Evolutionary conservation across 2,888 invertebrate genomes (phyloP), one percentile per base, ranked within the genome.

Genomic region (Sesamia inferens): DNA sequence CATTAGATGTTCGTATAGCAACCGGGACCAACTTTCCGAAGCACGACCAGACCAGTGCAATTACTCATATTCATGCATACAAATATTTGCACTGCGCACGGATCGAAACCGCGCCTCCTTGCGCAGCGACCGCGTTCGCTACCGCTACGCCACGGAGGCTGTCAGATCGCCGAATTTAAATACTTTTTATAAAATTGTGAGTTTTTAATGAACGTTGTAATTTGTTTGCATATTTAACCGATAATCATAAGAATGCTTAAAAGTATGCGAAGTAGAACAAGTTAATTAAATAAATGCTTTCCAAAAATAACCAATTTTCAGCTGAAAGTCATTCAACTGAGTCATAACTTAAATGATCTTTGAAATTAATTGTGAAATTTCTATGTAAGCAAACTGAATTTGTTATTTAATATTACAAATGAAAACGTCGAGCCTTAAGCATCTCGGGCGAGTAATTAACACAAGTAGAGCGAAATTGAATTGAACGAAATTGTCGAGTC

Each of bases 381-480:
- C 39, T 47, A 79, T 22, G 19, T 44, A 57, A 44, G 19, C n/a
- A 59, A 74, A 69, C 22, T 48, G 24, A 74, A 48, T 61, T 66
- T 69, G 22, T 68, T 82, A 69, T 58, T 70, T 62, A 77, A 71
- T 71, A 63, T 63, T 54, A 57, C 47, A 69, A 67, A 62, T 63
- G 58, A 47, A 78, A 68, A 78, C 19, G 48, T 62, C 64, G 71
- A 71, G 64, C 78, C 72, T 75, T 79, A 83, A 81, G 68, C 65
- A 68, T 69, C 80, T 77, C 74, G 63, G 65, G 19, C 67, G 72
- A 81, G 76, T 85, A 87, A 87, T 87, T 87, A 85, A 85, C 81
- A 80, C 80, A 81, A 87, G 79, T 84, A 83, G 68, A 85, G 63
- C 59, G 79, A 84, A 87, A 87, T 85, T 85, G 78, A 83, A 84